Conservation (phyloP, 2,113 vertebrate genomes). For the Leptobrachium leishanense region DNA sequence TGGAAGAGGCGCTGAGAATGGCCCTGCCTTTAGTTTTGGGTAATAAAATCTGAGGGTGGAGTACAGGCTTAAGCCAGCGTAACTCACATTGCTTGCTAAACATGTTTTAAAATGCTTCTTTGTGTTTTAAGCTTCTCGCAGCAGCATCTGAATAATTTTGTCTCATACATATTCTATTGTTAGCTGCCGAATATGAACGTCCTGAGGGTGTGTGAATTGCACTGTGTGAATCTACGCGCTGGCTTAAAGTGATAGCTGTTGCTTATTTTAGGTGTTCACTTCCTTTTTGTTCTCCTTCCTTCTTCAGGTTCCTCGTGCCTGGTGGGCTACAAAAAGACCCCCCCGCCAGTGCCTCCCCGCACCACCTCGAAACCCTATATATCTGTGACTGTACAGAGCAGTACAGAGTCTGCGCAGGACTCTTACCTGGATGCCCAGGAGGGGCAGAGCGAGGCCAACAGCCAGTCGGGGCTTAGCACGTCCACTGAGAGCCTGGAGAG, state of each 20-base stretch:
- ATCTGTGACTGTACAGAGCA: slow-evolving; percentile 98
- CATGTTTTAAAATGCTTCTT: no score
- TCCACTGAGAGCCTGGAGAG: slow-evolving; percentile 97
- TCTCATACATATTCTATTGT: no score
- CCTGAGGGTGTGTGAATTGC: neutral
- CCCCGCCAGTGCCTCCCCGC: slow-evolving; percentile 94
- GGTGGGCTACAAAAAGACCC: slow-evolving; percentile 94
- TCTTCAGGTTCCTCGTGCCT: slow-evolving; percentile 89
- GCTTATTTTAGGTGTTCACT: neutral
- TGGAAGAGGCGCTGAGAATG: no score
- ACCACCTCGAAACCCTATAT: slow-evolving; percentile 98
- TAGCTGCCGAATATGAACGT: no score
- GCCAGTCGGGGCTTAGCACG: slow-evolving; percentile 96
- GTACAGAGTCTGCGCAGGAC: slow-evolving; percentile 97
- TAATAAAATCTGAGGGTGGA: no score
- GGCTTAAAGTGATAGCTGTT: no score
- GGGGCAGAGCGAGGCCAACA: slow-evolving; percentile 90
- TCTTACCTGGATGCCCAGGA: slow-evolving; percentile 94
- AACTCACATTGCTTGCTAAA: no score
- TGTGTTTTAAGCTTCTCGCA: no score
- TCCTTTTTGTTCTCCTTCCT: slow-evolving; percentile 45
- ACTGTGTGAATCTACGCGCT: neutral
- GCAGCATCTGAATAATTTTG: no score
- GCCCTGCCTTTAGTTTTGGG: no score
- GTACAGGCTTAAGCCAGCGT: no score